Evolutionary conservation across 2,113 vertebrate genomes (phyloP).

Genomic region (Poeciliopsis turrubarensis): DNA sequence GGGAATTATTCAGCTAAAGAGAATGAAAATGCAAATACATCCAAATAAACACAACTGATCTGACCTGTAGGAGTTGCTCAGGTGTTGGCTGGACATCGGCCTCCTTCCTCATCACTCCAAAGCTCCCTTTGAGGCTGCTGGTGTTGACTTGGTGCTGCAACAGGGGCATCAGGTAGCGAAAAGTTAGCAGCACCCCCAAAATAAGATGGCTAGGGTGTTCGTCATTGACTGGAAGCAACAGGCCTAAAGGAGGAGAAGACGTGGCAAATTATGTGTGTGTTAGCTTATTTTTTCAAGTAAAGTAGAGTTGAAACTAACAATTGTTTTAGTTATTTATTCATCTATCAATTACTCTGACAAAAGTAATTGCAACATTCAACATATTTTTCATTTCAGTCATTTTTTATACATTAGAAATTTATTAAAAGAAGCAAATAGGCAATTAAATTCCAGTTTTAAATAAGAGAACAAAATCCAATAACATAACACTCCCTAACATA

Average conservation of each 20-base stretch:
- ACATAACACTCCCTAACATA: too few relatives aligned
- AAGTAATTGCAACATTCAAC: too few relatives aligned
- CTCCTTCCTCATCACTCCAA: slow-evolving; percentile 93
- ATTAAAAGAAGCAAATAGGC: too few relatives aligned
- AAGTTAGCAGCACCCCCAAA: slow-evolving; percentile 90
- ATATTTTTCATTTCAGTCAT: too few relatives aligned
- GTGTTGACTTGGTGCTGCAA: slow-evolving; percentile 95
- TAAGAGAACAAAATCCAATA: too few relatives aligned
- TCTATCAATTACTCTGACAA: too few relatives aligned
- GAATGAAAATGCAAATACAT: not conserved
- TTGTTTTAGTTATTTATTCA: too few relatives aligned
- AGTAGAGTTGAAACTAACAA: too few relatives aligned
- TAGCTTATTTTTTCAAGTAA: not conserved
- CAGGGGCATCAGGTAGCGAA: slow-evolving; percentile 93
- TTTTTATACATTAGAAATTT: too few relatives aligned
- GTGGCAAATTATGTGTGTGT: not conserved
- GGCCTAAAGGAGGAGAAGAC: slow-evolving; percentile 73
- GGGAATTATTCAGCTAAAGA: not conserved
- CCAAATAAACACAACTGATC: not conserved
- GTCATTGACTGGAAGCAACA: slow-evolving; percentile 89
- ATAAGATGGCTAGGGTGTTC: slow-evolving; percentile 89
- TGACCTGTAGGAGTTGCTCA: slow-evolving; percentile 92
- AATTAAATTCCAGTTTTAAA: too few relatives aligned
- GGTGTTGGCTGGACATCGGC: slow-evolving; percentile 90
- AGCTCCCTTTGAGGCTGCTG: slow-evolving; percentile 95